Evolutionary conservation across 2,888 invertebrate genomes (phyloP).

Genomic region (Meganola albula): DNA sequence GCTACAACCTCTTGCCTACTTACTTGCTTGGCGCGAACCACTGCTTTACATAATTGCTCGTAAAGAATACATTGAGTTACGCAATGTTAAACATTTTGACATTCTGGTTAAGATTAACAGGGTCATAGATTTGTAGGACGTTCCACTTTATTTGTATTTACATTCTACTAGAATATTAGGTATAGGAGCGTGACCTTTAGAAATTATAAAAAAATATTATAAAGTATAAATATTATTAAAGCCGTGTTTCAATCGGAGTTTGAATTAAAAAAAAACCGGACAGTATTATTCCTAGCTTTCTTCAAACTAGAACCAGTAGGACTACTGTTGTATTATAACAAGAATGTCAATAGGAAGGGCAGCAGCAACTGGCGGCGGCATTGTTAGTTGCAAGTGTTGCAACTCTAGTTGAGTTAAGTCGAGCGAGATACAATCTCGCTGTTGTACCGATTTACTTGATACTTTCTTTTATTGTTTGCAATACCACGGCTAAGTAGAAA

Average conservation of each 20-base stretch:
- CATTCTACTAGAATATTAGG: too few species aligned
- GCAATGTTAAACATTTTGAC: constrained; percentile 60
- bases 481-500: constrained; percentile 58
- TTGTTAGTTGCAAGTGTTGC: too few species aligned
- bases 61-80: constrained; percentile 62
- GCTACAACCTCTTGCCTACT: constrained; percentile 51
- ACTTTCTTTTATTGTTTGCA: constrained; percentile 72
- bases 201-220: too few species aligned
- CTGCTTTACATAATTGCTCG: constrained; percentile 71
- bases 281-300: too few species aligned
- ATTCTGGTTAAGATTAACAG: constrained; percentile 54
- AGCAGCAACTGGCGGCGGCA: too few species aligned
- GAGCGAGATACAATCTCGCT: constrained; percentile 54
- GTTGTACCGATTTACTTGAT: constrained; percentile 51
- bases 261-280: too few species aligned
- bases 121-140: constrained; percentile 43
- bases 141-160: constrained; percentile 14
- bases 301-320: too few species aligned
- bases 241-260: too few species aligned
- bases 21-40: constrained; percentile 53
- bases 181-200: too few species aligned
- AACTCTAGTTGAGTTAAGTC: constrained; percentile 33
- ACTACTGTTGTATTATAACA: too few species aligned
- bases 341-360: too few species aligned
- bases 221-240: too few species aligned